Percentiles rank a stretch among this genome's conserved stretches.
phyloP scores from a whole-genome alignment of 1,140 invertebrate genomes.

The Zaprionus nigranus region DNA sequence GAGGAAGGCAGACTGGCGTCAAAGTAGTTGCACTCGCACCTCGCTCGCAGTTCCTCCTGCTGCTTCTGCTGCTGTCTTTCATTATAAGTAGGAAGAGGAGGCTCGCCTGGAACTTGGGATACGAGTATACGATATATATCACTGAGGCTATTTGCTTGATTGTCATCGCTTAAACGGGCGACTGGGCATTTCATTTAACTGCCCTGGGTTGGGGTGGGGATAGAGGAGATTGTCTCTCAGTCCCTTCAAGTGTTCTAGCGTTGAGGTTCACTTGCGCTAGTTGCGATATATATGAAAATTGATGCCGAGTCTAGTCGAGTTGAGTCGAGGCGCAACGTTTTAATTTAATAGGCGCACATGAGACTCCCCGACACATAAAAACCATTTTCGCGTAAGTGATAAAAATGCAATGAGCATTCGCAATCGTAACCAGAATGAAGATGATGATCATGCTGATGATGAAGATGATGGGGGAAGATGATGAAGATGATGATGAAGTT shows the following conservation, averaged over 20 bases:
- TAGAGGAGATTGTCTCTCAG: neutral
- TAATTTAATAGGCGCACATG: conserved; percentile 81
- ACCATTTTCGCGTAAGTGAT: conserved; percentile 82
- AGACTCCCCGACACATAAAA: conserved; percentile 74
- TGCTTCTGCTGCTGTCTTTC: conserved; percentile 19
- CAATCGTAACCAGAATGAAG: conserved; percentile 26
- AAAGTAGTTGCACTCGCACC: conserved; percentile 5
- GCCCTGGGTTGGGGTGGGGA: conserved; percentile 11
- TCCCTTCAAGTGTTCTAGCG: conserved; percentile 19
- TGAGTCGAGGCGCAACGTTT: conserved; percentile 58
- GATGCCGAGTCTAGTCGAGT: conserved; percentile 48
- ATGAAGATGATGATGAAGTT: conserved; percentile 34
- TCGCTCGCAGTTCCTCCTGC: conserved; percentile 15
- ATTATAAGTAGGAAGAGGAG: conserved; percentile 34
- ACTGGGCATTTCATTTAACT: conserved; percentile 74
- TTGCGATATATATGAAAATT: conserved; percentile 44
- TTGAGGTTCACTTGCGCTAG: conserved; percentile 34
- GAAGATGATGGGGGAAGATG: conserved; percentile 33
- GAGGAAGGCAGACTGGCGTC: conserved; percentile 5
- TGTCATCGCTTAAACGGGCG: conserved; percentile 74
- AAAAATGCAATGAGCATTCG: conserved; percentile 80
- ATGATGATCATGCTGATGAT: conserved; percentile 40
- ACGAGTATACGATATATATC: conserved; percentile 44
- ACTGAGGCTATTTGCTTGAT: conserved; percentile 70
- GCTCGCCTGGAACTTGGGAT: conserved; percentile 16